Evolutionary conservation across 2,888 invertebrate species (phyloP).

Genomic region (Hylaea fasciaria): DNA sequence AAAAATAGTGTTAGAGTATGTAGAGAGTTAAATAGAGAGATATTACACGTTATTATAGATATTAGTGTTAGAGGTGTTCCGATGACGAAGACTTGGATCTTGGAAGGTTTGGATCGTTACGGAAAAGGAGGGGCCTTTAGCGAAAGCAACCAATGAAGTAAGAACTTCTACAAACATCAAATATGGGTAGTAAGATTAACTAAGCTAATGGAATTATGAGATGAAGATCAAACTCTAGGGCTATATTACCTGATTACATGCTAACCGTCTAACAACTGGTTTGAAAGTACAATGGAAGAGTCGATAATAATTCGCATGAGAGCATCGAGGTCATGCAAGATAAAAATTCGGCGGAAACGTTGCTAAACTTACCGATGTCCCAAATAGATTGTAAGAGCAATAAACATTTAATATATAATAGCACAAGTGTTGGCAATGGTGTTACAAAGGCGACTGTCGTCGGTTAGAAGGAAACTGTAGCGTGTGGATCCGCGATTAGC

Average conservation of each 20-base stretch:
- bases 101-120: conserved; percentile 35
- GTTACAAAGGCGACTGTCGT: conserved; percentile 38
- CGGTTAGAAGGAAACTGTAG: conserved; percentile 58
- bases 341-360: conserved; percentile 40
- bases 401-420: conserved; percentile 32
- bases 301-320: conserved; percentile 56
- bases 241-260: conserved; percentile 62
- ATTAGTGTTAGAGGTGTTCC: conserved; percentile 12
- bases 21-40: too few relatives aligned
- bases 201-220: conserved; percentile 61
- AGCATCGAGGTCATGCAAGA: conserved; percentile 61
- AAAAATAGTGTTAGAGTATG: too few relatives aligned
- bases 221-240: conserved; percentile 53
- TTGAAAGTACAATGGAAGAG: conserved; percentile 43
- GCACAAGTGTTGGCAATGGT: conserved; percentile 37
- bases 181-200: conserved; percentile 39
- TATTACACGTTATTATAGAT: not conserved
- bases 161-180: conserved; percentile 52
- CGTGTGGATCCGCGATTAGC: conserved; percentile 51
- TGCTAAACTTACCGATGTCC: conserved; percentile 59
- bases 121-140: conserved; percentile 52
- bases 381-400: conserved; percentile 39
- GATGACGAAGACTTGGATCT: conserved; percentile 61
- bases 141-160: conserved; percentile 59
- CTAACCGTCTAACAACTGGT: conserved; percentile 47